A percentile compares a stretch with the other conserved stretches of the same genome.
These are phyloP conservation scores for Anser brachyrhynchus DNA, from an alignment of 2,113 vertebrate genomes.

Conservation along the genomic window DNA sequence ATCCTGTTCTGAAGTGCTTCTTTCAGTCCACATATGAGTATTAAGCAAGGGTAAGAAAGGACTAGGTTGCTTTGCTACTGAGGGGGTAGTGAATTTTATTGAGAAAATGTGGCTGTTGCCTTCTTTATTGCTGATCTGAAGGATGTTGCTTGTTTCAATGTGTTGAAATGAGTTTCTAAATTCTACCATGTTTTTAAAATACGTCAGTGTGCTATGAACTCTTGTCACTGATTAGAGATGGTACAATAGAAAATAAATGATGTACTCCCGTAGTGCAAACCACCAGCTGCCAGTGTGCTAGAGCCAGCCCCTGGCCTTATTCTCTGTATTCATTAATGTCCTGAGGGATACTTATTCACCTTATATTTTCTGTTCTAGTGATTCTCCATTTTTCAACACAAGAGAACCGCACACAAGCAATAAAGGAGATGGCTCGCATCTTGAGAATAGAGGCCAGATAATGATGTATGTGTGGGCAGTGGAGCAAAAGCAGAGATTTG, in stretches of 20 bases:
- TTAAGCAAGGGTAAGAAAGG: background rate
- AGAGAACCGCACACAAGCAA: slow-evolving; percentile 75
- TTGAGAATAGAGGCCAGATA: slow-evolving; percentile 81
- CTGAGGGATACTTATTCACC: slow-evolving; percentile 13
- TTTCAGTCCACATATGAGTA: background rate
- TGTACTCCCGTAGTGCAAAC: slow-evolving; percentile 4
- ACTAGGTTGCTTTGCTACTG: background rate
- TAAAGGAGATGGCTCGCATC: slow-evolving; percentile 82
- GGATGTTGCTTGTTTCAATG: background rate
- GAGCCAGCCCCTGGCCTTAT: background rate
- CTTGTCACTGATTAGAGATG: background rate
- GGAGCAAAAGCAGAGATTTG: slow-evolving; percentile 84
- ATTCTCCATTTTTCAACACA: slow-evolving; percentile 83
- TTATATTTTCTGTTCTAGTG: slow-evolving; percentile 64
- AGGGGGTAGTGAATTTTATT: background rate
- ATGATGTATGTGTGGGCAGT: slow-evolving; percentile 90
- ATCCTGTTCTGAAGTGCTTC: background rate
- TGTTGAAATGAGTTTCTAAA: background rate
- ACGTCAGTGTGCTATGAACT: background rate
- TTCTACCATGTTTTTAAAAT: background rate
- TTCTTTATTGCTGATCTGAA: background rate
- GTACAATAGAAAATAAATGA: slow-evolving; percentile 33
- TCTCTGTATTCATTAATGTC: slow-evolving; percentile 34
- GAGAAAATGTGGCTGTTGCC: background rate
- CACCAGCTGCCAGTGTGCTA: background rate